Percentiles rank a stretch among this genome's conserved stretches.
phyloP scores from a whole-genome alignment of 2,113 vertebrate species.

The Numida meleagris region DNA sequence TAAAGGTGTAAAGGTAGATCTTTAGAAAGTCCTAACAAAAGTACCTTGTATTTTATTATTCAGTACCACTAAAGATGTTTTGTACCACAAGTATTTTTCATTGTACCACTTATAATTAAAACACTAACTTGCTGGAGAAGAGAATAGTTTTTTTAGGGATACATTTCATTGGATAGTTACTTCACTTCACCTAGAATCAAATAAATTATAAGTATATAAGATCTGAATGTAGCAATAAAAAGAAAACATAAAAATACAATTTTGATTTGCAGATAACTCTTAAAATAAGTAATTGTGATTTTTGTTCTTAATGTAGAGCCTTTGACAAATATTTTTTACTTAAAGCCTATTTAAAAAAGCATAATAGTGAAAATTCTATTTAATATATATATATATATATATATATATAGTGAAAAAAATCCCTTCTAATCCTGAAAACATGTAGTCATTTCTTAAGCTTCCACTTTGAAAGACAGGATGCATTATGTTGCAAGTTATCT shows the following conservation, averaged over 20 bases:
- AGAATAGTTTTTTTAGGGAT: background rate
- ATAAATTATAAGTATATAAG: background rate
- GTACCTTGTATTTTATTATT: background rate
- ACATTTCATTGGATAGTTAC: background rate
- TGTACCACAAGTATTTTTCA: background rate
- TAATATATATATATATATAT: too few species aligned
- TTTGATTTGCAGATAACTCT: background rate
- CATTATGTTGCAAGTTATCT: slow-evolving; percentile 10
- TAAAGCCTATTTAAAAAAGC: background rate
- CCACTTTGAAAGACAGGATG: background rate
- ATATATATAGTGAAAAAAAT: background rate
- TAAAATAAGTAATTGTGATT: background rate
- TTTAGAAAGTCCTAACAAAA: background rate
- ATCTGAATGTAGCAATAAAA: background rate
- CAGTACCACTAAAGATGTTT: background rate
- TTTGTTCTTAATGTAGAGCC: background rate
- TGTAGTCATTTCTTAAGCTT: background rate
- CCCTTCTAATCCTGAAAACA: background rate
- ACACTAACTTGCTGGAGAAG: background rate
- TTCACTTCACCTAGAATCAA: background rate
- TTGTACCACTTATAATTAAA: background rate
- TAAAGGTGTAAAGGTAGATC: background rate
- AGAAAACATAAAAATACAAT: background rate
- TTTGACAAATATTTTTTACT: background rate
- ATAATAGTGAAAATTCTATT: background rate